Base-by-base conservation (phyloP, 2,888 invertebrate genomes). In the Biston betularia region DNA sequence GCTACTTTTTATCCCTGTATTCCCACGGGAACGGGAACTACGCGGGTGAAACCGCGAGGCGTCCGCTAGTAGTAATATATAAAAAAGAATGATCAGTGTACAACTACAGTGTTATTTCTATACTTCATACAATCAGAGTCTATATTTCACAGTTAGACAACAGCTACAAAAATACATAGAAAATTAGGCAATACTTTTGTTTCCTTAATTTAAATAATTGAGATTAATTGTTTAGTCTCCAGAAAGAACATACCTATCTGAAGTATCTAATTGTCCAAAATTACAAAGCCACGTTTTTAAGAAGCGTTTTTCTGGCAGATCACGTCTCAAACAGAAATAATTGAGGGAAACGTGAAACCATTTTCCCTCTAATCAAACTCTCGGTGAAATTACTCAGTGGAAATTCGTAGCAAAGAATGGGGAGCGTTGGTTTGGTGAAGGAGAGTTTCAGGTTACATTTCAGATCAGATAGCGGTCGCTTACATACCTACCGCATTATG, bases 401-500 rank as follows among this genome's bases (percentile, higher is more conserved):
- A 63, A 65, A 69, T 73, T 67, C 60, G 66, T 63, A 64, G 50
- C 58, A 68, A 74, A 71, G 61, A 68, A 59, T 65, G 63, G 70
- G 67, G 68, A 68, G 58, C 72, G 68, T 59, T 73, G 70, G 63
- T 70, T 70, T 67, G 46, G 60, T 49, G 63, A 71, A 69, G 73
- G 59, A 56, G 76, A 84, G 88, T 82, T 82, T 88, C 85, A 80
- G 82, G 83, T 89, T 89, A 85, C 88, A 79, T 85, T 86, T 84
- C 81, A 87, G 83, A 89, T 91, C 90, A 80, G 83, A 86, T 90
- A 86, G 82, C 89, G 62, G 54, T 35, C 49, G 53, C 63, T 75
- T 75, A 81, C 79, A 78, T 83, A 80, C 80, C 80, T 79, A 81
- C 82, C 81, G 79, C 82, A 85, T 87, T 89, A 85, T 90, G 89